These are phyloP conservation scores for Callimorpha dominula DNA, from an alignment of 2,888 invertebrate genomes.

Conservation along the genomic window DNA sequence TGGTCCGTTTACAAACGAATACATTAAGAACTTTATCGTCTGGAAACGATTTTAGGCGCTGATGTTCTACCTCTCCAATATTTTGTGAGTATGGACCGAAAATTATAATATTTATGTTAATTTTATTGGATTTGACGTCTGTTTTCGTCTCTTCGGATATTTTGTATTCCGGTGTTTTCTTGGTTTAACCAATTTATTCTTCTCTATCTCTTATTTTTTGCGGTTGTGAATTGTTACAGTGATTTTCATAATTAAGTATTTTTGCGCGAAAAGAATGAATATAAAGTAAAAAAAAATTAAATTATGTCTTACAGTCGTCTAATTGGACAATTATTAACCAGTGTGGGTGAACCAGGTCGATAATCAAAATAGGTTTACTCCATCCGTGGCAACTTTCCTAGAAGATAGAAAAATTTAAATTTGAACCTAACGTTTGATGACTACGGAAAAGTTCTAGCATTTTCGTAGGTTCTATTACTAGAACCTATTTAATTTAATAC, in stretches of 20 bases:
- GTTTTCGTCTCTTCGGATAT: slow-evolving; percentile 6
- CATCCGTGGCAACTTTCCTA: no score
- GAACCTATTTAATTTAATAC: no score
- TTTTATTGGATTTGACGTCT: slow-evolving; percentile 23
- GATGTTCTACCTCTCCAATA: slow-evolving; percentile 48
- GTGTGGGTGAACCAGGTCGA: no score
- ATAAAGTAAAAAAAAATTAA: no score
- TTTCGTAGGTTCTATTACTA: no score
- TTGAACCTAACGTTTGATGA: no score
- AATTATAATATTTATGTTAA: slow-evolving; percentile 17
- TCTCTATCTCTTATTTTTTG: slow-evolving; percentile 3
- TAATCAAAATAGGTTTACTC: no score
- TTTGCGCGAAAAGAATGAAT: not conserved
- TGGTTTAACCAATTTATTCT: not conserved
- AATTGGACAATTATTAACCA: no score
- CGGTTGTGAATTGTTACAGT: not conserved
- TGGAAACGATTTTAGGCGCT: slow-evolving; percentile 63
- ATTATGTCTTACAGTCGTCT: no score
- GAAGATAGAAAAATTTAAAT: no score
- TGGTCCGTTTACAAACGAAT: slow-evolving; percentile 72
- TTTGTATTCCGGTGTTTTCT: not conserved
- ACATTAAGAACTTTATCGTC: slow-evolving; percentile 72
- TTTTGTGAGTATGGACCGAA: slow-evolving; percentile 26
- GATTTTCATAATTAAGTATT: slow-evolving; percentile 2
- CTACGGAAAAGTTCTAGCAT: no score